Percentiles rank a stretch among this genome's conserved stretches.
phyloP scores from a whole-genome alignment of 2,888 invertebrate genomes.

The Zaprionus obscuricornis region DNA sequence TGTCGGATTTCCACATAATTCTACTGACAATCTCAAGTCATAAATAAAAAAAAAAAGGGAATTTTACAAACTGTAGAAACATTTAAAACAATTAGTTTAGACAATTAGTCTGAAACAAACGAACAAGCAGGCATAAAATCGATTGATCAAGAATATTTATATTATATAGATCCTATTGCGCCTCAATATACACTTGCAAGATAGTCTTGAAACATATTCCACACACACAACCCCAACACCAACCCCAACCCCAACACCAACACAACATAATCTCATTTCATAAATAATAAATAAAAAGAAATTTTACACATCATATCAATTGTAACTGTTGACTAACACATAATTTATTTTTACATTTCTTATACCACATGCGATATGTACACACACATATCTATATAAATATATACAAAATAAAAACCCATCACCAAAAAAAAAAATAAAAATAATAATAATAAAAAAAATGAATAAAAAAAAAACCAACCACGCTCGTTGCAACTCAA shows the following conservation, averaged over 20 bases:
- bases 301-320: constrained; percentile 35
- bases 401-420: constrained; percentile 45
- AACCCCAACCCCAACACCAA: constrained; percentile 7
- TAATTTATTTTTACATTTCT: constrained; percentile 73
- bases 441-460: constrained; percentile 23
- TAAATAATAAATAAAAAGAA: constrained; percentile 24
- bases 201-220: too few species aligned
- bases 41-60: too few species aligned
- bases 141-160: too few species aligned
- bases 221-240: too few species aligned
- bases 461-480: constrained; percentile 32
- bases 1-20: too few species aligned
- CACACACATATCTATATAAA: constrained; percentile 33
- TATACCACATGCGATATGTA: constrained; percentile 58
- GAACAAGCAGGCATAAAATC: too few species aligned
- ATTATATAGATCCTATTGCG: too few species aligned
- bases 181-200: too few species aligned
- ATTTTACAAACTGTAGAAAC: too few species aligned
- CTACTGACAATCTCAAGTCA: too few species aligned
- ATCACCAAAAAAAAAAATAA: constrained; percentile 58
- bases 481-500: constrained; percentile 69
- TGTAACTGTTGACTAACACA: constrained; percentile 73
- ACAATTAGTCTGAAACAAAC: too few species aligned
- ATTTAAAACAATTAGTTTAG: too few species aligned
- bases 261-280: constrained; percentile 16